phyloP scores from a whole-genome alignment of 2,797 vertebrate species.

The Trematomus bernacchii region DNA sequence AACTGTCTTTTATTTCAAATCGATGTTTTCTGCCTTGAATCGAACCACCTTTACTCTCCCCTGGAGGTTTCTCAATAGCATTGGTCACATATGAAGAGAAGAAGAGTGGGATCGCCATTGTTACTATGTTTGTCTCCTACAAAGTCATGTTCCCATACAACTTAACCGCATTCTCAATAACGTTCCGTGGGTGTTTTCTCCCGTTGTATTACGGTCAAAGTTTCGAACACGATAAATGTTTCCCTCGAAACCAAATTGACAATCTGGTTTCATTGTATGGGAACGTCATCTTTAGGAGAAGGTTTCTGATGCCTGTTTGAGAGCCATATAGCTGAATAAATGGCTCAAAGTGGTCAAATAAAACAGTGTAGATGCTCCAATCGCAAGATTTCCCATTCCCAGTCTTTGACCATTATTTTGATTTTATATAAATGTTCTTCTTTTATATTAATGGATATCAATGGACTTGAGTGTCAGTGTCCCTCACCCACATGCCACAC shows the following conservation, averaged over 20 bases:
- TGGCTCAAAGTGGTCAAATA: slow-evolving; percentile 32
- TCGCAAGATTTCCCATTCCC: slow-evolving; percentile 76
- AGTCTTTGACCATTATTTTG: slow-evolving; percentile 87
- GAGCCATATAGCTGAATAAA: slow-evolving; percentile 24
- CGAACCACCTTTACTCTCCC: slow-evolving; percentile 49
- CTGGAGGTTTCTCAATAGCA: slow-evolving; percentile 57
- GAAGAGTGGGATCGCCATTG: slow-evolving; percentile 53
- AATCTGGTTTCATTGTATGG: no score
- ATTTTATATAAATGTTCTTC: slow-evolving; percentile 89
- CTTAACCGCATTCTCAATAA: no score
- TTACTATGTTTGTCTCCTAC: slow-evolving; percentile 35
- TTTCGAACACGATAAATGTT: no score
- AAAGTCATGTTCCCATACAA: no score
- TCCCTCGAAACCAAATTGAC: no score
- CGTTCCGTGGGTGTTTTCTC: no score
- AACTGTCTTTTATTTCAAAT: slow-evolving; percentile 43
- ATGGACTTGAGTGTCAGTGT: slow-evolving; percentile 88
- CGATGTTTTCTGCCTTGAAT: slow-evolving; percentile 55
- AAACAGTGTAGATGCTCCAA: slow-evolving; percentile 54
- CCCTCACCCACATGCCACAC: slow-evolving; percentile 90
- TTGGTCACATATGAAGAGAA: slow-evolving; percentile 52
- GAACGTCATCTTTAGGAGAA: background rate
- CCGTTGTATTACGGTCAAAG: no score
- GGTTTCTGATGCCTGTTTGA: slow-evolving; percentile 42
- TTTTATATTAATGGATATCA: slow-evolving; percentile 90